Evolutionary conservation across 1,140 invertebrate genomes (phyloP).

Genomic region (Bombus huntii): DNA sequence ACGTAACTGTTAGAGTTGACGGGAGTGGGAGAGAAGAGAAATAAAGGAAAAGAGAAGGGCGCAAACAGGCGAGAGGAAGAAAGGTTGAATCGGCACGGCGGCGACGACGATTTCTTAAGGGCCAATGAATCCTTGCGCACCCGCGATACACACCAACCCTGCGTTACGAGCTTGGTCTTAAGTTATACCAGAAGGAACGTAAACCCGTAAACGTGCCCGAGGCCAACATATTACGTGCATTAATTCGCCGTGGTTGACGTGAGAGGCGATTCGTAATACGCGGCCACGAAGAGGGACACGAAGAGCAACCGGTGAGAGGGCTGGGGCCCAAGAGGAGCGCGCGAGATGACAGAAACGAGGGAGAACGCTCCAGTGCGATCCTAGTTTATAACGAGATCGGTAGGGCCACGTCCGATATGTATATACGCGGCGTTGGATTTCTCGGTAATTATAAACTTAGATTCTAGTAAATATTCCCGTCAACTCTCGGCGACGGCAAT

Average conservation of each 20-base stretch:
- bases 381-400: slow-evolving; percentile 76
- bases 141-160: slow-evolving; percentile 53
- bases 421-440: slow-evolving; percentile 66
- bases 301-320: slow-evolving; percentile 53
- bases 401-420: slow-evolving; percentile 68
- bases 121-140: slow-evolving; percentile 56
- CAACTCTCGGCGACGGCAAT: slow-evolving; percentile 70
- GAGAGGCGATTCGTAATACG: slow-evolving; percentile 77
- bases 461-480: slow-evolving; percentile 75
- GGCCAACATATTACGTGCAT: slow-evolving; percentile 80
- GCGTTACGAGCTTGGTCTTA: slow-evolving; percentile 63
- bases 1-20: slow-evolving; percentile 18
- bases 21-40: slow-evolving; percentile 52
- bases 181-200: slow-evolving; percentile 73
- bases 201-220: slow-evolving; percentile 77
- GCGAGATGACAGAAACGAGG: slow-evolving; percentile 61
- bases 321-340: slow-evolving; percentile 46
- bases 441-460: slow-evolving; percentile 80
- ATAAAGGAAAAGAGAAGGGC: slow-evolving; percentile 41
- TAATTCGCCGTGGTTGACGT: slow-evolving; percentile 76
- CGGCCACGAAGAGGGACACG: slow-evolving; percentile 53
- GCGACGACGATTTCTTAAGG: slow-evolving; percentile 60
- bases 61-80: background rate
- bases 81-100: background rate
- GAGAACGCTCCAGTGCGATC: slow-evolving; percentile 57